Base-by-base conservation (phyloP, 2,113 vertebrate species). In the Tychaedon coryphoeus region DNA sequence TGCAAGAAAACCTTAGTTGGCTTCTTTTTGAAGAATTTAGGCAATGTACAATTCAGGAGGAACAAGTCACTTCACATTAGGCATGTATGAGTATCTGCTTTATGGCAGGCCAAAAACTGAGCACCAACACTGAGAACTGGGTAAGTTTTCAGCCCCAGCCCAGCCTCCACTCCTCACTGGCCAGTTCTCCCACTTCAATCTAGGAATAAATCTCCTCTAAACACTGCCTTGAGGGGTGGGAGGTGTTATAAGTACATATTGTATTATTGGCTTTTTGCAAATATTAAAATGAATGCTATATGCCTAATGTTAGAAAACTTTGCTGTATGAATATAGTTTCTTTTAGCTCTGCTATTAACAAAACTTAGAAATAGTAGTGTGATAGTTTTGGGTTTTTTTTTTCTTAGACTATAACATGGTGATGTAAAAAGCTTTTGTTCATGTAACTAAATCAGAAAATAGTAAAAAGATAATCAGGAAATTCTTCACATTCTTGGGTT, bases 61-160 rank as follows among this genome's bases (percentile, higher is more conserved):
- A 66, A 53, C 3, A 20, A 23, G 60, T 19, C n/a, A 29, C 20
- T 19, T 57, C 8, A 3, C 3, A 48, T 19, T 8, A 77, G 43
- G n/a, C 36, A 64, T 0, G 0, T 6, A 53, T 1, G 34, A 75
- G n/a, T 19, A n/a, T 56, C 16, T 48, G 45, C 18, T 64, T 51
- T 61, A n/a, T 0, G 1, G 50, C 22, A 76, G n/a, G 19, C 26
- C 75, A 6, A 12, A 64, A 26, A 14, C 36, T 84, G 67, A 72
- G 23, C n/a, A 13, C 9, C 0, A 8, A 45, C 7, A 36, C 7
- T 20, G 16, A 48, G 12, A 22, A 15, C 25, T 4, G 12, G 5
- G 6, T 2, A 25, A 54, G 25, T 51, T 51, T 51, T 28, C 50
- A 51, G 50, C 50, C 9, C 19, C 48, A 88, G 28, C 24, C 19